These are phyloP conservation scores for Scomberomorus guttatus DNA, from an alignment of 2,797 vertebrate species.

Conservation along the genomic window DNA sequence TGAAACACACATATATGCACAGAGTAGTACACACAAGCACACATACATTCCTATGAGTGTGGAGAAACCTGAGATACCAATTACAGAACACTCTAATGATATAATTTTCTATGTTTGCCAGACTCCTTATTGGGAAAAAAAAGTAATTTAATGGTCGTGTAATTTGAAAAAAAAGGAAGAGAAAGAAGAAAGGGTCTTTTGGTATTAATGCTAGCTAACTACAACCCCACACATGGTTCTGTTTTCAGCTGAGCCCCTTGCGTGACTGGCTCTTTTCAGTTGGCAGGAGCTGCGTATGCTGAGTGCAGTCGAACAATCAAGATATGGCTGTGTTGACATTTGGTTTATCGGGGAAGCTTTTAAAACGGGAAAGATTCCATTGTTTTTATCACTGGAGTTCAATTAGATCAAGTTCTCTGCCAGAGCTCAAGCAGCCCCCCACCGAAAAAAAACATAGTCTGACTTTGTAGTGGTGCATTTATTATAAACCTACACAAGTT, in stretches of 20 bases:
- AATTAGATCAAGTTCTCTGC: conserved; percentile 56
- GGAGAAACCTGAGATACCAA: conserved; percentile 75
- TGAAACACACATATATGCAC: conserved; percentile 41
- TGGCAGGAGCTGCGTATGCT: conserved; percentile 70
- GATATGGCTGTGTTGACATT: conserved; percentile 75
- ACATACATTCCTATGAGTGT: conserved; percentile 47
- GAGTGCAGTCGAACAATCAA: conserved; percentile 78
- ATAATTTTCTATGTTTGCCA: conserved; percentile 81
- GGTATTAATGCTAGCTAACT: conserved; percentile 80
- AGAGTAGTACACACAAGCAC: conserved; percentile 15
- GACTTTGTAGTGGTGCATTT: conserved; percentile 3
- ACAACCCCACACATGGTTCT: conserved; percentile 86
- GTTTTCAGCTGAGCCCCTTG: conserved; percentile 83
- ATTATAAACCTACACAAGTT: conserved; percentile 18
- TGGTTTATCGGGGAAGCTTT: conserved; percentile 77
- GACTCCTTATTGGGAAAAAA: conserved; percentile 64
- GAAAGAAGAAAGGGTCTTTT: conserved; percentile 73
- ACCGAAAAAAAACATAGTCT: neutral
- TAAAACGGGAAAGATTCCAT: conserved; percentile 75
- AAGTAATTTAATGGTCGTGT: conserved; percentile 74
- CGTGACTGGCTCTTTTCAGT: conserved; percentile 83
- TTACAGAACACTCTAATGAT: conserved; percentile 73
- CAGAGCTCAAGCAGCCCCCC: conserved; percentile 32
- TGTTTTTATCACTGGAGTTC: conserved; percentile 71
- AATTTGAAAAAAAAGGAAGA: conserved; percentile 47